phyloP scores from a whole-genome alignment of 1,140 invertebrate species.

The Geopemphigus sp. region DNA sequence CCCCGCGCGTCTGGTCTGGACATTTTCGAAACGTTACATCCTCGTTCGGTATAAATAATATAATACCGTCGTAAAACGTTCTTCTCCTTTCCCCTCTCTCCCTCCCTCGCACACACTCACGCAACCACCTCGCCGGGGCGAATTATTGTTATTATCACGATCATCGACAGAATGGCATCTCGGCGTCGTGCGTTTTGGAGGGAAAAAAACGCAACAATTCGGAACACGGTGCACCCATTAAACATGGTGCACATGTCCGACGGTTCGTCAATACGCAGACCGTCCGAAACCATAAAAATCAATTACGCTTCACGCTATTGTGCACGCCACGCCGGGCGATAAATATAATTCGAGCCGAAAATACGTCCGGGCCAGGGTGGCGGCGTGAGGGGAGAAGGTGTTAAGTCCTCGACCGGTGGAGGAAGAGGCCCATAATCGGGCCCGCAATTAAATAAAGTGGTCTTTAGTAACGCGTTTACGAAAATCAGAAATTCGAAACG shows the following conservation, averaged over 20 bases:
- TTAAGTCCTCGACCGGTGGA: too few species aligned
- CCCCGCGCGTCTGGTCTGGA: conserved; percentile 5
- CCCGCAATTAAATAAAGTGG: too few species aligned
- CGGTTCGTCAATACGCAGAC: not conserved
- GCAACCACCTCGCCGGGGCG: too few species aligned
- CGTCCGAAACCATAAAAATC: conserved; percentile 25
- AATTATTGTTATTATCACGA: not conserved
- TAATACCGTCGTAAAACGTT: not conserved
- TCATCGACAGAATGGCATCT: not conserved
- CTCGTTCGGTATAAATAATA: not conserved
- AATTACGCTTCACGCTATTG: not conserved
- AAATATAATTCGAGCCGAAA: conserved; percentile 5
- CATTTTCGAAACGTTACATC: not conserved
- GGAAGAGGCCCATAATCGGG: too few species aligned
- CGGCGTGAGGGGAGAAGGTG: too few species aligned
- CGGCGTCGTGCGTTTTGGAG: not conserved
- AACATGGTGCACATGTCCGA: conserved; percentile 5
- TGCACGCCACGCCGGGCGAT: too few species aligned
- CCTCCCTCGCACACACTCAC: too few species aligned
- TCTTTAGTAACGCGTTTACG: too few species aligned
- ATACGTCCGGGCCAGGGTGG: not conserved
- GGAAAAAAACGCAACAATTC: not conserved
- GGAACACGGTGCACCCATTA: conserved; percentile 10
- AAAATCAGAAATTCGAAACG: too few species aligned
- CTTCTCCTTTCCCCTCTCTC: not conserved